Evolutionary conservation across 2,113 vertebrate genomes (phyloP), one percentile per base, ranked within the genome.

Genomic region (Eurypyga helias): DNA sequence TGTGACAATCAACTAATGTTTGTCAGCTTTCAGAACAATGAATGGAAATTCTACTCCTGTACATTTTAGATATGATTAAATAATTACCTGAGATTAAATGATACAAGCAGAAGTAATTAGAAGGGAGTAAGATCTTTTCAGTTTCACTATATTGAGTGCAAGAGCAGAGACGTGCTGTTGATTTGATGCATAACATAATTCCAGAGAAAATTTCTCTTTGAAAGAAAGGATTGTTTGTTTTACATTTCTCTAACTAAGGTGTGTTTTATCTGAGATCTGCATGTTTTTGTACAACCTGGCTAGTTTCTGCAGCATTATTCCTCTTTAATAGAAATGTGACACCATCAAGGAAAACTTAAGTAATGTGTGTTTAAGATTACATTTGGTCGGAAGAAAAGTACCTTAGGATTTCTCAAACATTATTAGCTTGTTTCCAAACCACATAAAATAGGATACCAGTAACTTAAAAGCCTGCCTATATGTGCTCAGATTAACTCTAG

Each of bases 71-170:
- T 91, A 96, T 80, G 91, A 98, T 71, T 93, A 94, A 98, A 91
- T 97, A 97, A 97, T 97, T 73, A 31, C 33, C 38, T 64, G 90
- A 95, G 95, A 97, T 96, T 96, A 98, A 97, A 84, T 62, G 43
- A 98, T 84, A 95, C 87, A 97, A 96, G 84, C 83, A 95, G 87
- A 97, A 97, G 72, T 96, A 98, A 97, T 97, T 83, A 97, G 83
- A 92, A 90, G n/a, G 75, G 79, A 87, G 78, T 85, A 96, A 91
- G 29, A 86, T 66, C 93, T 96, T 94, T 97, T 96, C 66, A 69
- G 23, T 95, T 95, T 76, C 48, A 81, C 91, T 95, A n/a, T 80
- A 78, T 95, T 96, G 89, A 94, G 49, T 94, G 70, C 91, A 96
- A 89, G 51, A 97, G 83, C 82, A 97, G 79, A 95, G 76, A 70